These are phyloP conservation scores for Nansenia antarctica DNA, from an alignment of 2,113 vertebrate species.

Conservation along the genomic window DNA sequence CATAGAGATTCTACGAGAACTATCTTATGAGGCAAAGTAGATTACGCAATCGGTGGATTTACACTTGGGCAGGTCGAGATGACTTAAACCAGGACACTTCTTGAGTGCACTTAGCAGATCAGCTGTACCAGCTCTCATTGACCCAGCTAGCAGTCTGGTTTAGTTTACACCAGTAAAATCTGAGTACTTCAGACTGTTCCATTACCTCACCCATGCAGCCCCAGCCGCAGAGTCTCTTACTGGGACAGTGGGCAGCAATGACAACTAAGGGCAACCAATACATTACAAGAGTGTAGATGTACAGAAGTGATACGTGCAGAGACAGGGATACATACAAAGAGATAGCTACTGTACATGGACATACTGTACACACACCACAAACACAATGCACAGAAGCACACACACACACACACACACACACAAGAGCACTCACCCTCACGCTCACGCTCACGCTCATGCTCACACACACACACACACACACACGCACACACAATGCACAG, in stretches of 20 bases:
- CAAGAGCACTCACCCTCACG: not conserved
- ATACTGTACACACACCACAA: no score
- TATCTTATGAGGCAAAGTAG: no score
- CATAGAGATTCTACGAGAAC: no score
- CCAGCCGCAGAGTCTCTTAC: not conserved
- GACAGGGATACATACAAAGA: no score
- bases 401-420: constrained; percentile 1
- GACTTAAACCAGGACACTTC: constrained; percentile 4
- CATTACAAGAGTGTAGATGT: not conserved
- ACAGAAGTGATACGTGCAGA: no score
- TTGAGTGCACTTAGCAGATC: not conserved
- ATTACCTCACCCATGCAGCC: constrained; percentile 19
- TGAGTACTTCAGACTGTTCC: constrained; percentile 24
- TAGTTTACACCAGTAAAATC: constrained; percentile 27
- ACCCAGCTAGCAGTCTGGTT: constrained; percentile 9
- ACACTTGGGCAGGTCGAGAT: no score
- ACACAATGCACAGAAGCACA: not conserved
- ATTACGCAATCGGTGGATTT: no score
- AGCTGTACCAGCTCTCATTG: not conserved
- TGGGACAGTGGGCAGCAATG: not conserved
- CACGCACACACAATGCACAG: no score
- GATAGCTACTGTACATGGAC: no score
- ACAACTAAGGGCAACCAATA: not conserved
- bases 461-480: no score
- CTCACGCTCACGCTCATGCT: not conserved